Evolutionary conservation across 2,888 invertebrate genomes (phyloP).

Genomic region (Tenthredo distinguenda): DNA sequence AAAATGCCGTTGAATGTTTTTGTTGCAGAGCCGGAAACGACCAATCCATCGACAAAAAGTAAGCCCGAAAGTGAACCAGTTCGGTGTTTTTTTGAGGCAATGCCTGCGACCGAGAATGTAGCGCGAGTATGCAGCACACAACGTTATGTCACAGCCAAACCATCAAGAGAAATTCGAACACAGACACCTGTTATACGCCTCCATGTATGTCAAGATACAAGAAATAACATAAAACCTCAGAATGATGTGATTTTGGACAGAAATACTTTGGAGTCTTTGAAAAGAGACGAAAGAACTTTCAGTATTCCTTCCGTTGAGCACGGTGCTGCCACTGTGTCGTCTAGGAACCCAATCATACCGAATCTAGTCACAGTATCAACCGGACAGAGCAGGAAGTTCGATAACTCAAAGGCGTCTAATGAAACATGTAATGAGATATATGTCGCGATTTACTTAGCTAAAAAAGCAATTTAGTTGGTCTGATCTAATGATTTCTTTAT

Average conservation of each 20-base stretch:
- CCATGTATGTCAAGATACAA: neutral
- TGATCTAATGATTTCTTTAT: neutral
- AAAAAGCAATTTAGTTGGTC: neutral
- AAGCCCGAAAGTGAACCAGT: neutral
- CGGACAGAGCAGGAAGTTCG: neutral
- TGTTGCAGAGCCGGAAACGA: neutral
- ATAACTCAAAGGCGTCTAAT: neutral
- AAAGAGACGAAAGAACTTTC: neutral
- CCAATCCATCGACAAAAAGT: neutral
- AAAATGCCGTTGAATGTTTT: constrained; percentile 7
- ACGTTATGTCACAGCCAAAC: neutral
- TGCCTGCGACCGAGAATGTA: neutral
- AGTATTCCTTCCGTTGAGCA: neutral
- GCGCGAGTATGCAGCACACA: neutral
- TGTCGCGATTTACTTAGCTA: neutral
- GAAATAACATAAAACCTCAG: neutral
- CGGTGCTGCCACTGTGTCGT: neutral
- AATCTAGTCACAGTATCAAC: neutral
- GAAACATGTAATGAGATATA: constrained; percentile 20
- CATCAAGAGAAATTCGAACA: neutral
- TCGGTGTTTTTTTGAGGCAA: neutral
- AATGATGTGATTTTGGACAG: neutral
- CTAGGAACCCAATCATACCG: neutral
- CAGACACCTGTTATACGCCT: neutral
- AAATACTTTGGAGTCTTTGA: neutral